These are phyloP conservation scores for Stenodera caucasica DNA, from an alignment of 2,888 invertebrate genomes.

Conservation along the genomic window DNA sequence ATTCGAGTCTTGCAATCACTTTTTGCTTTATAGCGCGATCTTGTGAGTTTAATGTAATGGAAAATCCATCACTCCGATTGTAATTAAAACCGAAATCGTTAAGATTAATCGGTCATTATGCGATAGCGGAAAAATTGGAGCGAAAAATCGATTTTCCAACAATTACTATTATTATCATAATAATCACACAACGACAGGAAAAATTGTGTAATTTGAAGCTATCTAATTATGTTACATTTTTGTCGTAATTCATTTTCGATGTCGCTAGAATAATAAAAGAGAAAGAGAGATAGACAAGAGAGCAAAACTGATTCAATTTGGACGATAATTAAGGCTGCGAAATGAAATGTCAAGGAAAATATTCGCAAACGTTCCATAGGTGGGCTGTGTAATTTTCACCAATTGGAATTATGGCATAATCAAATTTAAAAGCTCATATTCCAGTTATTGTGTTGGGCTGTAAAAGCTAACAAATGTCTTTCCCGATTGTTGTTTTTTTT, in stretches of 20 bases:
- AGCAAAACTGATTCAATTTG: background rate
- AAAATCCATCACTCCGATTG: too few relatives aligned
- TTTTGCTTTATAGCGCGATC: too few relatives aligned
- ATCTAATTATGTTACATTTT: background rate
- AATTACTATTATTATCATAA: background rate
- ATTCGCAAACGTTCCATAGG: background rate
- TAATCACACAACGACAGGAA: background rate
- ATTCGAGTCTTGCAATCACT: too few relatives aligned
- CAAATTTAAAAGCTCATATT: constrained; percentile 21
- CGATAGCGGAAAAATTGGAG: background rate
- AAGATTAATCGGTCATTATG: too few relatives aligned
- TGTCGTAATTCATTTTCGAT: background rate
- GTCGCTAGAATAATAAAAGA: too few relatives aligned
- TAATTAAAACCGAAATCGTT: too few relatives aligned
- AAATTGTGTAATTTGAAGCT: background rate
- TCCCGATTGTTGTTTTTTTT: too few relatives aligned
- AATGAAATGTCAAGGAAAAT: background rate
- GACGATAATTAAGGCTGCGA: background rate
- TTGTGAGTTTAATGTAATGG: too few relatives aligned
- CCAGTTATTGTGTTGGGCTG: constrained; percentile 23
- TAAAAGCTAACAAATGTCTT: constrained; percentile 27
- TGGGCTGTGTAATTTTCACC: background rate
- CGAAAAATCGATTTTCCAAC: background rate
- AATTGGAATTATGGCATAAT: constrained; percentile 18
- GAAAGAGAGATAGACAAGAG: too few relatives aligned